These are phyloP conservation scores for Caenorhabditis briggsae DNA, from an alignment of 1,140 invertebrate genomes.

Conservation along the genomic window DNA sequence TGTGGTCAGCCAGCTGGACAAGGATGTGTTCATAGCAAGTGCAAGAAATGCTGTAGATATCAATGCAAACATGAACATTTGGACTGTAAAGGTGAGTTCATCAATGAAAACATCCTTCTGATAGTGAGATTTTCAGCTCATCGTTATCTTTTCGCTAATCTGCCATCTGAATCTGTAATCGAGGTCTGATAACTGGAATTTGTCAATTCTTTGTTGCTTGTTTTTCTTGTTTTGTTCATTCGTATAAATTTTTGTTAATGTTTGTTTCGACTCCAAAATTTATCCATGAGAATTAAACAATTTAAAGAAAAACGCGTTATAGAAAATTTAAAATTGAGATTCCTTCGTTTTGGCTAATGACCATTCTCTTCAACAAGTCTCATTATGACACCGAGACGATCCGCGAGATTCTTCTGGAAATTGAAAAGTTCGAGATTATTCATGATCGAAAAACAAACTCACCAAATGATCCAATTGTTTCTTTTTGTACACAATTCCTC, in stretches of 20 bases:
- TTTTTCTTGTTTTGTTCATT: slow-evolving; percentile 5
- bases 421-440: background rate
- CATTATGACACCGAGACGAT: slow-evolving; percentile 58
- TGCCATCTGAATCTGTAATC: background rate
- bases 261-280: background rate
- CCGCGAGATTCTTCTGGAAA: slow-evolving; percentile 16
- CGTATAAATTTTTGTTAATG: background rate
- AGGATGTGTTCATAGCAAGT: slow-evolving; percentile 66
- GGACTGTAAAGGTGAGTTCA: slow-evolving; percentile 65
- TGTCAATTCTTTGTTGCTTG: background rate
- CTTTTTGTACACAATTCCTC: slow-evolving; percentile 86
- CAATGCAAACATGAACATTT: slow-evolving; percentile 63
- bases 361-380: background rate
- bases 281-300: background rate
- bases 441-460: slow-evolving; percentile 65
- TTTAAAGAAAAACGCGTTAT: background rate
- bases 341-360: background rate
- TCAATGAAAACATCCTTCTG: background rate
- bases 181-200: background rate
- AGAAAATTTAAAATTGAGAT: too few relatives aligned
- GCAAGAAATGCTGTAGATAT: slow-evolving; percentile 71
- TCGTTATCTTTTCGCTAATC: slow-evolving; percentile 35
- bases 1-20: slow-evolving; percentile 72
- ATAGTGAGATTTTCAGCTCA: slow-evolving; percentile 56
- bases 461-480: slow-evolving; percentile 83